These are phyloP conservation scores for Stigmatopora nigra DNA, from an alignment of 2,113 vertebrate genomes.

Conservation along the genomic window DNA sequence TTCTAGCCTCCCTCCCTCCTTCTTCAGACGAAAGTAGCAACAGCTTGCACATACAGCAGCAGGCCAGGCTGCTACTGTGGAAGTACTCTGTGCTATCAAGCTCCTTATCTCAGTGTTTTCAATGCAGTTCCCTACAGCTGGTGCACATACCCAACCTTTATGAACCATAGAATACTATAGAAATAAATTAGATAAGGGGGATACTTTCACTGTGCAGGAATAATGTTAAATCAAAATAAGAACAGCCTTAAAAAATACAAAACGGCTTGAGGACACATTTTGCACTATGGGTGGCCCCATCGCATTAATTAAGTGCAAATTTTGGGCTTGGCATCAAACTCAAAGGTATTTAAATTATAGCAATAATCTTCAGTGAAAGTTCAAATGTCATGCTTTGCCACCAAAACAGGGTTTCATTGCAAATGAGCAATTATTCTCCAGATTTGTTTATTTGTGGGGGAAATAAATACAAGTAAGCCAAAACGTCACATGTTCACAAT, in stretches of 20 bases:
- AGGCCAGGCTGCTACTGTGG: slow-evolving; percentile 17
- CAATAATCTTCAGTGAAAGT: neutral
- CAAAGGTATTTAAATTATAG: neutral
- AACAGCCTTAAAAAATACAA: neutral
- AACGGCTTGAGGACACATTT: neutral
- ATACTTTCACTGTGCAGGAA: neutral
- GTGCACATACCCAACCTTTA: neutral
- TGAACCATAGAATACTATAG: neutral
- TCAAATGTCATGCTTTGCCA: neutral
- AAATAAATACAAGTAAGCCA: neutral
- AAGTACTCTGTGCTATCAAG: slow-evolving; percentile 31
- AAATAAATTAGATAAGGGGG: neutral
- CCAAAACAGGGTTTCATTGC: neutral
- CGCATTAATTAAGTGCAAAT: neutral
- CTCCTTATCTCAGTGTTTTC: slow-evolving; percentile 23
- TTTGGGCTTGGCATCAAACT: neutral
- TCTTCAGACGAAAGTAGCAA: slow-evolving; percentile 16
- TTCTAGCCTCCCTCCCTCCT: neutral
- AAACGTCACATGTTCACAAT: neutral
- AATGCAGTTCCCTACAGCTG: slow-evolving; percentile 21
- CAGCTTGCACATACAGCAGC: slow-evolving; percentile 45
- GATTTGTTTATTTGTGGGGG: neutral
- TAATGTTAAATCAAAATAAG: neutral
- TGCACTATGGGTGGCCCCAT: neutral
- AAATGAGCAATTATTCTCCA: neutral